Percentiles rank a stretch among this genome's conserved stretches.
Conservation (phyloP, 2,888 invertebrate genomes). For the Athalia circularis region DNA sequence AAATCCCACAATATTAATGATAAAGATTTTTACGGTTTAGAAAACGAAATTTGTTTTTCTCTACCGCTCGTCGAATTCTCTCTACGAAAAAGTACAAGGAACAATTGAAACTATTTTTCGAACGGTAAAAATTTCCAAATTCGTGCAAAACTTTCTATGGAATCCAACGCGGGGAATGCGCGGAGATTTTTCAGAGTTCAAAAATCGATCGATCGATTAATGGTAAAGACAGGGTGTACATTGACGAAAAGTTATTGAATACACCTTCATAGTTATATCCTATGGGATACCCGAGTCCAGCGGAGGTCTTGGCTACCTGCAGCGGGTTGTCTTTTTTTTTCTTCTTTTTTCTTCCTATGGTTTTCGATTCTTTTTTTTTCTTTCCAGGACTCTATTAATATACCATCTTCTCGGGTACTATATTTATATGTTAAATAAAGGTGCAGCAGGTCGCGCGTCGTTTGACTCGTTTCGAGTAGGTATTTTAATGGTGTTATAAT, state of each 20-base stretch:
- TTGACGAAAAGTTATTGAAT: slow-evolving; percentile 43
- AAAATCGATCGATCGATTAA: background rate
- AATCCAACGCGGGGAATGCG: no score
- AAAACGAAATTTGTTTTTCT: slow-evolving; percentile 48
- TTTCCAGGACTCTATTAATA: slow-evolving; percentile 45
- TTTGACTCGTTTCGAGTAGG: slow-evolving; percentile 59
- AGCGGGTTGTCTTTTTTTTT: slow-evolving; percentile 49
- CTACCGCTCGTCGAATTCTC: no score
- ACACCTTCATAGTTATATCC: background rate
- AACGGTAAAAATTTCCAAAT: no score
- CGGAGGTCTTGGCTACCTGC: slow-evolving; percentile 35
- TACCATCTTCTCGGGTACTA: slow-evolving; percentile 29
- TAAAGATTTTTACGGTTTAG: slow-evolving; percentile 59
- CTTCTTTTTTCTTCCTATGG: slow-evolving; percentile 42
- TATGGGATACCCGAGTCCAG: slow-evolving; percentile 42
- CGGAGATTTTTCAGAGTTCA: background rate
- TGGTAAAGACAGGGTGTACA: slow-evolving; percentile 26
- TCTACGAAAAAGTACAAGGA: no score
- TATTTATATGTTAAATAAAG: slow-evolving; percentile 64
- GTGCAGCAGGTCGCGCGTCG: slow-evolving; percentile 61
- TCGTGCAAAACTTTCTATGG: no score
- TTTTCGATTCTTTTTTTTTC: slow-evolving; percentile 46
- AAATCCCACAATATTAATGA: slow-evolving; percentile 67
- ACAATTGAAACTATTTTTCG: no score
- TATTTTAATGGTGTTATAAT: slow-evolving; percentile 73